phyloP scores from a whole-genome alignment of 2,888 invertebrate genomes.

The Clitarchus hookeri region DNA sequence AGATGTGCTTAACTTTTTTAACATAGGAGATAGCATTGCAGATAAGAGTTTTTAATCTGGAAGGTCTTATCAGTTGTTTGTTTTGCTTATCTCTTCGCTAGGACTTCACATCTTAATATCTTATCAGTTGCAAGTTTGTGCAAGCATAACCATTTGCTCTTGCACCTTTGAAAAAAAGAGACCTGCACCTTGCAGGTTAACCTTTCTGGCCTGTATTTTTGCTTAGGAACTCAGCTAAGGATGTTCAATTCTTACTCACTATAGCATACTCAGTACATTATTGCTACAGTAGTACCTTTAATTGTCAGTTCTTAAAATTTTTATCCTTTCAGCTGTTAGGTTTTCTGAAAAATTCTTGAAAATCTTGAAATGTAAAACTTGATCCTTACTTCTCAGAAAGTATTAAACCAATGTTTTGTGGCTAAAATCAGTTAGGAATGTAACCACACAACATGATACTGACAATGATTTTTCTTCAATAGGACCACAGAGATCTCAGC shows the following conservation, averaged over 20 bases:
- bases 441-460: background rate
- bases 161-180: background rate
- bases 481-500: background rate
- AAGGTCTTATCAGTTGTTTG: too few relatives aligned
- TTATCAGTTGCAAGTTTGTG: background rate
- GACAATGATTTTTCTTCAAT: background rate
- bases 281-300: background rate
- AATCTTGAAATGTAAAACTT: background rate
- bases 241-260: background rate
- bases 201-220: background rate
- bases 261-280: background rate
- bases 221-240: background rate
- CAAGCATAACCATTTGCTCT: background rate
- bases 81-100: too few relatives aligned
- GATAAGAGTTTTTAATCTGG: too few relatives aligned
- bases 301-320: background rate
- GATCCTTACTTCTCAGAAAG: background rate
- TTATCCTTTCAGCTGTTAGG: background rate
- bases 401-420: background rate
- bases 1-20: too few relatives aligned
- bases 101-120: background rate
- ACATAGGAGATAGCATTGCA: too few relatives aligned
- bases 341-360: background rate
- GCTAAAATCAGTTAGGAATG: background rate
- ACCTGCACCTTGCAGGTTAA: background rate